Base-by-base conservation (phyloP, 2,113 vertebrate species). In the Reinhardtius hippoglossoides region DNA sequence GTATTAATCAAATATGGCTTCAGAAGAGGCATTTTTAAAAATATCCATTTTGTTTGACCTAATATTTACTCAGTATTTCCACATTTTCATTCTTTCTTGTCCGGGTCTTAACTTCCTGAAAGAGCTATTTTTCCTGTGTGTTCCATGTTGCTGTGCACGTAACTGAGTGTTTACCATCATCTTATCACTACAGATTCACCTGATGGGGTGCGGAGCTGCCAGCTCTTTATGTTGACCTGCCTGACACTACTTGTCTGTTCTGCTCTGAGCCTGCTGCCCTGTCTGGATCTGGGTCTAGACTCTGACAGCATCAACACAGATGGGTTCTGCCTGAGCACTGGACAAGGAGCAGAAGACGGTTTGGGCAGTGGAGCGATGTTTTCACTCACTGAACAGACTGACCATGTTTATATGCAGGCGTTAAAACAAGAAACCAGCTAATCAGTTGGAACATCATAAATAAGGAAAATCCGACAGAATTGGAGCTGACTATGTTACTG, bases 161-260 rank as follows among this genome's bases (percentile, higher is more conserved):
- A n/a, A 23, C 16, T 10, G 24, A 3, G n/a, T 50, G 58, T 12
- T 40, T 14, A 26, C 14, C 1, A 1, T 50, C 56, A 23, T 67
- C 66, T 79, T 70, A 65, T 75, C 77, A 35, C 66, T 83, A 84
- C 76, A 70, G 76, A 72, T 84, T 88, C 85, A 82, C 83, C 9
- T 57, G 89, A 37, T 42, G 60, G 74, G 74, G 44, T 31, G 63
- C 31, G 12, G 42, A n/a, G 50, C 31, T 57, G 67, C 61, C 1
- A 4, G 31, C 18, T 65, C 71, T 59, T 59, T 10, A 90, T 20
- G 77, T 76, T 84, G 79, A 87, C 63, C 87, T 91, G 86, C 65
- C 78, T 88, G 78, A 91, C 86, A 86, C 58, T 66, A 87, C 74
- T 75, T 74, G 58, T 35, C 81, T 88, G 74, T 46, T n/a, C 50